phyloP scores from a whole-genome alignment of 2,888 invertebrate species.

The Reticulitermes lucifugus region DNA sequence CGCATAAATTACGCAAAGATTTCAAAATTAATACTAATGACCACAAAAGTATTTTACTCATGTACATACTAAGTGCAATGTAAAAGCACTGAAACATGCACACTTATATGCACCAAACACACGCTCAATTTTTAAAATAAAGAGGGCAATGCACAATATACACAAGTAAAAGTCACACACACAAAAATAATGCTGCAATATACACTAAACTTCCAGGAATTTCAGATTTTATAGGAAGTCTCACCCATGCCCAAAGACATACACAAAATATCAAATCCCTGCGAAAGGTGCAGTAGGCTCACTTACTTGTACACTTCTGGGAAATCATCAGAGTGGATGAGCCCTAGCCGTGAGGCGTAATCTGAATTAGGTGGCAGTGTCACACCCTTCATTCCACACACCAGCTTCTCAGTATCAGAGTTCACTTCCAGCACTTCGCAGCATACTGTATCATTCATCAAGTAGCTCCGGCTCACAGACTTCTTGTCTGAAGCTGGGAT shows the following conservation, averaged over 20 bases:
- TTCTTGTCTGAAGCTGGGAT: conserved; percentile 84
- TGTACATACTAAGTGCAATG: not conserved
- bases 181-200: not conserved
- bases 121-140: conserved; percentile 8
- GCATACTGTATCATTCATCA: conserved; percentile 86
- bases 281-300: not conserved
- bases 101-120: not conserved
- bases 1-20: not conserved
- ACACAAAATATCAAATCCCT: not conserved
- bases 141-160: not conserved
- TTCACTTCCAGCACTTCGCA: conserved; percentile 90
- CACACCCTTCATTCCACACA: conserved; percentile 86
- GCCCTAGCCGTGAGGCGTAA: conserved; percentile 81
- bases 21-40: not conserved
- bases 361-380: conserved; percentile 77
- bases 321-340: conserved; percentile 85
- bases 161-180: not conserved
- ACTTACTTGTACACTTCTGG: conserved; percentile 87
- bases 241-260: not conserved
- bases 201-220: not conserved
- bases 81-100: not conserved
- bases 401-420: conserved; percentile 88
- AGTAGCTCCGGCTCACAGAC: conserved; percentile 80
- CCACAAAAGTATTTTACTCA: not conserved
- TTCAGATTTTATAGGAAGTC: not conserved